Percentiles rank a stretch among this genome's conserved stretches.
These are phyloP conservation scores for Podarcis muralis DNA, from an alignment of 2,113 vertebrate species.

Conservation along the genomic window DNA sequence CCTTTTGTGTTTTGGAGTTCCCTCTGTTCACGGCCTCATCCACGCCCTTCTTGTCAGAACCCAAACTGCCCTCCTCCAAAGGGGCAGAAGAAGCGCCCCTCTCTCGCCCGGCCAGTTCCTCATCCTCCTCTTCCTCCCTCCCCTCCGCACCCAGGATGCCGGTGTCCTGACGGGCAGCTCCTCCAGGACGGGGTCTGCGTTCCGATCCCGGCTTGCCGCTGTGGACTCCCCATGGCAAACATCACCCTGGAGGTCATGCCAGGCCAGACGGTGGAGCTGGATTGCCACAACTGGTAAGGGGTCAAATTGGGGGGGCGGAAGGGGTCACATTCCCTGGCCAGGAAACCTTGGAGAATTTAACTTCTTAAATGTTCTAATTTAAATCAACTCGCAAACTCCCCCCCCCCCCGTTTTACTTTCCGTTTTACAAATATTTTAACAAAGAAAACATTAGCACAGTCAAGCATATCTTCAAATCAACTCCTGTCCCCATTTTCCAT, in stretches of 20 bases:
- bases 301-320: not conserved
- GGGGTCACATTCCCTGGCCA: no score
- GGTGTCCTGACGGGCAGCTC: conserved; percentile 81
- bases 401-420: no score
- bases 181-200: conserved; percentile 83
- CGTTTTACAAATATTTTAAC: no score
- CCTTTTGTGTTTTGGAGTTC: no score
- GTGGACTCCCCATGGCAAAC: conserved; percentile 78
- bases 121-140: not conserved
- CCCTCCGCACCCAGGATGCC: conserved; percentile 77
- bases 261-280: conserved; percentile 58
- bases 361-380: no score
- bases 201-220: conserved; percentile 78
- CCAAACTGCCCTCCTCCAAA: not conserved
- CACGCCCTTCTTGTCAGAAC: not conserved
- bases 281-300: conserved; percentile 85
- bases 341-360: no score
- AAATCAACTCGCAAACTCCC: not conserved
- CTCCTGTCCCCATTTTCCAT: no score
- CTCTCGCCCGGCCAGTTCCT: accelerated
- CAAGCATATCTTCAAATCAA: no score
- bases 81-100: no score
- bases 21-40: not conserved
- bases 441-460: no score
- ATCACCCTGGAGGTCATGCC: conserved; percentile 76